A percentile compares a stretch with the other conserved stretches of the same genome.
These are phyloP conservation scores for Thamnophis sirtalis DNA, from an alignment of 2,113 vertebrate genomes.

Conservation along the genomic window DNA sequence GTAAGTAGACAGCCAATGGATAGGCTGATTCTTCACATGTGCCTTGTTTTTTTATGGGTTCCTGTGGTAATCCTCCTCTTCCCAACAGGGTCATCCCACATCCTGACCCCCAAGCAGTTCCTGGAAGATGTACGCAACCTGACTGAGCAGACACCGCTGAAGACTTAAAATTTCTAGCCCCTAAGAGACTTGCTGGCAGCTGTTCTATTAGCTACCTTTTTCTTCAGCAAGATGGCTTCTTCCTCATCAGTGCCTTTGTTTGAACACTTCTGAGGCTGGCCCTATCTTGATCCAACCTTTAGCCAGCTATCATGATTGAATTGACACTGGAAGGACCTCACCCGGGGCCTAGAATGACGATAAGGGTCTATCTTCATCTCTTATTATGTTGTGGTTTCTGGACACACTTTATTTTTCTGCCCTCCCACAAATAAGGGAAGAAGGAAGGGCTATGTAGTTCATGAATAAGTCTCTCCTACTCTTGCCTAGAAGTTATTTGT, in stretches of 20 bases:
- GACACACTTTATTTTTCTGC: not conserved
- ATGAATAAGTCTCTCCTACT: not conserved
- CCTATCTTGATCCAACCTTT: not conserved
- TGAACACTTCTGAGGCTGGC: not conserved
- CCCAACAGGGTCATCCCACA: constrained; percentile 79
- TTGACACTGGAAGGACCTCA: not conserved
- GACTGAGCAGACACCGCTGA: constrained; percentile 61
- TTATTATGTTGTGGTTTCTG: not conserved
- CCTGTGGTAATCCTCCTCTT: not conserved
- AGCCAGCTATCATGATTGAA: not conserved
- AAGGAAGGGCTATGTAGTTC: not conserved
- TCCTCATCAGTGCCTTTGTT: not conserved
- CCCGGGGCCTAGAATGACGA: not conserved
- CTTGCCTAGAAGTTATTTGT: not conserved
- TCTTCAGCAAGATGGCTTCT: not conserved
- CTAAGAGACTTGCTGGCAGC: constrained; percentile 13
- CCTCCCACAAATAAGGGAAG: not conserved
- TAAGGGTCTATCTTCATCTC: not conserved
- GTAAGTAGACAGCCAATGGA: constrained; percentile 63
- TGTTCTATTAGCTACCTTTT: not conserved
- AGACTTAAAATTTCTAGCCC: not conserved
- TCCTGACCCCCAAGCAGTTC: constrained; percentile 83
- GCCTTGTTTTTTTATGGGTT: not conserved
- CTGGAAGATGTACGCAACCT: constrained; percentile 79
- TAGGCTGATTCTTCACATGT: not conserved